Evolutionary conservation across 2,113 vertebrate genomes (phyloP).

Genomic region (Gallinago jamesoni): DNA sequence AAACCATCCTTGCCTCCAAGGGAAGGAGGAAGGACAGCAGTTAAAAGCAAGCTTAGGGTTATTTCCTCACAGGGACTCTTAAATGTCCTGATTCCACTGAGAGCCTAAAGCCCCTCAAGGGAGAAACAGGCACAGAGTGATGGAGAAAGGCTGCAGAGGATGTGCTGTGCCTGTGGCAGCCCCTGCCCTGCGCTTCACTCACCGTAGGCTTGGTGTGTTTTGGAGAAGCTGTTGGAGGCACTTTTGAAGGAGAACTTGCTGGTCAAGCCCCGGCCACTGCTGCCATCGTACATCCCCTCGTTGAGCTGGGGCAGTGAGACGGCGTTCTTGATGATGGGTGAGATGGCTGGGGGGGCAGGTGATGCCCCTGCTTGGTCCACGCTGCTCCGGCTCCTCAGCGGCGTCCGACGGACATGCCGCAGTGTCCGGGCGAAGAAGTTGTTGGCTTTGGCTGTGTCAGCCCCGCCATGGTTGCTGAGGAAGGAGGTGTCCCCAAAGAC

Average conservation of each 20-base stretch:
- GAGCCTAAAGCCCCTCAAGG: neutral
- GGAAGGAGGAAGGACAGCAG: neutral
- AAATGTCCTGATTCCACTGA: neutral
- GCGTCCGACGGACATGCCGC: conserved; percentile 79
- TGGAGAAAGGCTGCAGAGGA: neutral
- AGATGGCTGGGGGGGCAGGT: conserved; percentile 81
- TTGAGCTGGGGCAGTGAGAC: conserved; percentile 90
- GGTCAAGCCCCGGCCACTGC: conserved; percentile 35
- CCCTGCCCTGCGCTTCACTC: neutral
- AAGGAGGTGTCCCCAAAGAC: conserved; percentile 98
- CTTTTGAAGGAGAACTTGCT: conserved; percentile 78
- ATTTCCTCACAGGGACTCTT: neutral
- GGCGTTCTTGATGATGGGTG: conserved; percentile 95
- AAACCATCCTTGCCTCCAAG: neutral
- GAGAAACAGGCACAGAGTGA: neutral
- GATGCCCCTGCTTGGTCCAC: conserved; percentile 71
- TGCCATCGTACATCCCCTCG: conserved; percentile 64
- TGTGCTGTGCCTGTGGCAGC: neutral
- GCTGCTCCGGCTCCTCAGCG: conserved; percentile 60
- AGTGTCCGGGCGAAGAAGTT: conserved; percentile 87
- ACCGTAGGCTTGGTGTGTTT: conserved; percentile 84
- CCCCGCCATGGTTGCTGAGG: conserved; percentile 88
- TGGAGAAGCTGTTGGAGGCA: conserved; percentile 76
- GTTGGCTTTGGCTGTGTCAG: conserved; percentile 67
- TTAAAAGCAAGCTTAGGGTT: neutral